phyloP scores from a whole-genome alignment of 2,113 vertebrate species.

The Spheniscus mendiculus region DNA sequence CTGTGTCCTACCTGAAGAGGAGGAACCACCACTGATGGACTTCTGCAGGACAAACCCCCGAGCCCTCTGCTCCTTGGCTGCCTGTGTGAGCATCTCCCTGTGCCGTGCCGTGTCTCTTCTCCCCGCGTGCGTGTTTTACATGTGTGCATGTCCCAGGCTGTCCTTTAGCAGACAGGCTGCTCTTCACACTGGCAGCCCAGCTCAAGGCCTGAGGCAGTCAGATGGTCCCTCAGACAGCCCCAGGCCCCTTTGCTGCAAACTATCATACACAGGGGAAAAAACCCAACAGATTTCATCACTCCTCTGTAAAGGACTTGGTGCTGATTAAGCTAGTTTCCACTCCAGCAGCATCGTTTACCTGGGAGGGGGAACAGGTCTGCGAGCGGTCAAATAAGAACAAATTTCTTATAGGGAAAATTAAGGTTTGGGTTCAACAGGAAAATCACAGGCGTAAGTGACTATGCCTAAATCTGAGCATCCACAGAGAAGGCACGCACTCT shows the following conservation, averaged over 20 bases:
- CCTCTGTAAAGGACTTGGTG: slow-evolving; percentile 29
- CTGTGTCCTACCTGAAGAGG: not conserved
- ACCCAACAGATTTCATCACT: slow-evolving; percentile 40
- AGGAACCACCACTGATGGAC: not conserved
- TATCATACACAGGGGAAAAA: not conserved
- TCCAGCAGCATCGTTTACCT: not conserved
- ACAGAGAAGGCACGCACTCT: accelerated
- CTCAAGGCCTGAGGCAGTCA: not conserved
- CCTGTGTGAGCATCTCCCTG: not conserved
- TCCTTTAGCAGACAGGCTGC: not conserved
- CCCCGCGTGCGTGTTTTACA: accelerated
- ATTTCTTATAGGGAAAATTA: not conserved
- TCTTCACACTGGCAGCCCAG: not conserved
- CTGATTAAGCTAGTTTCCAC: slow-evolving; percentile 33
- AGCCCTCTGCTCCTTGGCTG: too few species aligned
- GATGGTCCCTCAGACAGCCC: not conserved
- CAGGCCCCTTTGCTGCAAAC: not conserved
- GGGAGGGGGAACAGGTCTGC: not conserved
- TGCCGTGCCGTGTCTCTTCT: not conserved
- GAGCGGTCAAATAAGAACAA: not conserved
- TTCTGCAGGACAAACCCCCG: not conserved
- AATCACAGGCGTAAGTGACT: too few species aligned
- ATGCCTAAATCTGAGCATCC: not conserved
- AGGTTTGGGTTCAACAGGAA: not conserved
- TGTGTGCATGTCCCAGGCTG: not conserved